phyloP scores from a whole-genome alignment of 2,888 invertebrate genomes.

The Hedya salicella region DNA sequence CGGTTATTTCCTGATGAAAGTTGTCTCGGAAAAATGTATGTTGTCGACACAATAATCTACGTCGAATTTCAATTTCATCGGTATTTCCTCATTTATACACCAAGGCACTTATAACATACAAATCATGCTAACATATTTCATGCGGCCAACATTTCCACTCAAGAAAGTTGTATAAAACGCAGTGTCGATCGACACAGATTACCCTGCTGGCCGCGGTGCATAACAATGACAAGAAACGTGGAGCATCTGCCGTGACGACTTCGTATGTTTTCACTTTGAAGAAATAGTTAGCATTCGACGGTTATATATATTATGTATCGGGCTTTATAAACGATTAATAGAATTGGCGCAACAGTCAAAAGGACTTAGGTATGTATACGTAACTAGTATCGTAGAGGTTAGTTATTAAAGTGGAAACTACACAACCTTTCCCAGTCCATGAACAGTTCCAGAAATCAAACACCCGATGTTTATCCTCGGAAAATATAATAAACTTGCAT shows the following conservation, averaged over 20 bases:
- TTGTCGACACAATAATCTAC: background rate
- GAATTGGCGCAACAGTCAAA: too few species aligned
- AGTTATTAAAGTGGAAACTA: too few species aligned
- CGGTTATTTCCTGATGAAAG: background rate
- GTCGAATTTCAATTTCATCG: background rate
- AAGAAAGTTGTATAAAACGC: slow-evolving; percentile 30
- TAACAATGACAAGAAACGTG: slow-evolving; percentile 36
- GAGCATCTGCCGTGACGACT: slow-evolving; percentile 38
- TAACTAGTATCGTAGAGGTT: too few species aligned
- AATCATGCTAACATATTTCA: background rate
- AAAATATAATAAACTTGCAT: too few species aligned
- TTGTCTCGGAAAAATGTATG: background rate
- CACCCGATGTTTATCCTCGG: too few species aligned
- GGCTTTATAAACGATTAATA: too few species aligned
- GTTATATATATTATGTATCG: slow-evolving; percentile 4
- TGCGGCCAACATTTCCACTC: background rate
- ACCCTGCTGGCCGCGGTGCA: slow-evolving; percentile 33
- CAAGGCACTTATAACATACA: background rate
- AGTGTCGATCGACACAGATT: slow-evolving; percentile 34
- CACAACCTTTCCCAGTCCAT: too few species aligned
- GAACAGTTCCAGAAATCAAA: too few species aligned
- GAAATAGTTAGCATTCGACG: slow-evolving; percentile 16
- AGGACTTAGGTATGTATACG: too few species aligned
- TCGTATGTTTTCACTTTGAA: slow-evolving; percentile 28
- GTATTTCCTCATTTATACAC: background rate